Evolutionary conservation across 2,113 vertebrate species (phyloP), one percentile per base, ranked within the genome.

Genomic region (Ceuthmochares aereus): DNA sequence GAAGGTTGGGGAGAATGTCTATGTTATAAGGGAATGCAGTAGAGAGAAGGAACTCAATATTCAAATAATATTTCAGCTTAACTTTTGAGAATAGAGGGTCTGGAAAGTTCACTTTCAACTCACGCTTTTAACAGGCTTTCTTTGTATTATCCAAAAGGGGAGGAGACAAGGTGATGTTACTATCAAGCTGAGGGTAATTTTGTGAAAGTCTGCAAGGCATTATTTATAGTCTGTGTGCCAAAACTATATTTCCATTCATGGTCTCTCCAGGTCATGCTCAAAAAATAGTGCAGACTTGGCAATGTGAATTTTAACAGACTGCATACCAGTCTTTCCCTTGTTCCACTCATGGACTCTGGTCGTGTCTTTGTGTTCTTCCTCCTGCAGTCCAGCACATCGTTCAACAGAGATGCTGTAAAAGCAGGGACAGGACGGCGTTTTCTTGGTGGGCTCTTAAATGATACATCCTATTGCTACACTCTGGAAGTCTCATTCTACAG

Each of bases 401-500:
- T 99, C 95, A 99, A 99, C 96, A 98, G 98, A 51, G 99, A 99
- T 8, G 98, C 99, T 10, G 99, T 99, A 97, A 99, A 99, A 96
- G 99, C 99, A 7, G 99, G 99, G 29, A 99, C 99, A 0, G 99
- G 99, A 12, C 98, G 99, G 16, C 98, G 99, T 30, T 99, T 99
- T 78, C 99, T 99, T 0, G 99, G 99, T 1, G 99, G 99, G 51
- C 98, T 99, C 67, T 96, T 99, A 42, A 99, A 99, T 15, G 98
- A 99, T 86, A 98, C 98, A 1, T 99, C 99, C 86, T 99, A 99
- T 89, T 99, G 99, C 98, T 99, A 99, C 97, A 99, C 99, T 1
- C 98, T 99, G 34, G 99, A 99, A 96, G 99, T 99, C 94, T 99
- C 99, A 27, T 99, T 99, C 98, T 99, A 99, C 98, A 99, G 99